Conservation (phyloP, 2,797 vertebrate species). For the Phrynocephalus forsythii region DNA sequence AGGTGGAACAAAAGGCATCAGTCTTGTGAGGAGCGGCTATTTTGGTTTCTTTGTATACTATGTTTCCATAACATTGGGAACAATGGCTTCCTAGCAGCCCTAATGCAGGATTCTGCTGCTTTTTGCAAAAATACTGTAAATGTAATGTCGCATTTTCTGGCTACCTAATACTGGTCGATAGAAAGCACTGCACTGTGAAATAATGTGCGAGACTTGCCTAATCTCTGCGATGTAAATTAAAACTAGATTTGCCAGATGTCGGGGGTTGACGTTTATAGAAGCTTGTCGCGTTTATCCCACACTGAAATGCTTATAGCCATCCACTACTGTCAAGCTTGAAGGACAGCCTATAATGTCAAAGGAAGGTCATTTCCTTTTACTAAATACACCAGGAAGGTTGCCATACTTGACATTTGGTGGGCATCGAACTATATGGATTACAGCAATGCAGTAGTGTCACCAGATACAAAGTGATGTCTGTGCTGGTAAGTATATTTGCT, state of each 20-base stretch:
- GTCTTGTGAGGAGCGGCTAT: not conserved
- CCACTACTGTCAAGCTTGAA: not conserved
- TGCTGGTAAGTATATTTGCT: not conserved
- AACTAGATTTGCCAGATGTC: not conserved
- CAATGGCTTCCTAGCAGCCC: not conserved
- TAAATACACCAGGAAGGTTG: not conserved
- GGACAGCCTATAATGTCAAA: not conserved
- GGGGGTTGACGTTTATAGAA: not conserved
- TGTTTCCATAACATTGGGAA: not conserved
- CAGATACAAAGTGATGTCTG: not conserved
- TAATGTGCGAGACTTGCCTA: not conserved
- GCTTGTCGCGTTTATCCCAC: not conserved
- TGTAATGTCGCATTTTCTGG: not conserved
- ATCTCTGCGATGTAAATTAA: conserved; percentile 7
- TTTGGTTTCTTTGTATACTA: not conserved
- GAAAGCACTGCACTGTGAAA: not conserved
- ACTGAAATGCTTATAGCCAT: not conserved
- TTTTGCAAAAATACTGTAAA: not conserved
- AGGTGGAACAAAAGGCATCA: not conserved
- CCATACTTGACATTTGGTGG: not conserved
- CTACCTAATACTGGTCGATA: not conserved
- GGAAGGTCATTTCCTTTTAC: not conserved
- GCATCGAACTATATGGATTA: not conserved
- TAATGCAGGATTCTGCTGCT: conserved; percentile 29
- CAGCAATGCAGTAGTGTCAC: not conserved